These are phyloP conservation scores for Notothenia coriiceps DNA, from an alignment of 2,113 vertebrate genomes.

Conservation along the genomic window DNA sequence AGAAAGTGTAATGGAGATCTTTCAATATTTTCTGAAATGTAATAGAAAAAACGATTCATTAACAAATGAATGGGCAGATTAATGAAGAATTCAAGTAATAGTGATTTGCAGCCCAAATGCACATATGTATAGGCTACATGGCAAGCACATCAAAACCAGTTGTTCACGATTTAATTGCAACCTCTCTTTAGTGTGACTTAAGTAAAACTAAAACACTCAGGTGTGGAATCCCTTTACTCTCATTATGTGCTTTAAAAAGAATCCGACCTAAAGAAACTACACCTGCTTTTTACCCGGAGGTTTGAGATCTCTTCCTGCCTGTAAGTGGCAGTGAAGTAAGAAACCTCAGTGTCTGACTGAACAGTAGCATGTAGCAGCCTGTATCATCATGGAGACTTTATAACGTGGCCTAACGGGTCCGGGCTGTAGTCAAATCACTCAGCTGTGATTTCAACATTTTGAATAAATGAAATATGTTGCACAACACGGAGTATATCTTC, in stretches of 20 bases:
- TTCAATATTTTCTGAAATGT: no score
- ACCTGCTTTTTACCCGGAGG: not conserved
- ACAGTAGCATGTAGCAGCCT: not conserved
- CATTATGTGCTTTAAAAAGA: not conserved
- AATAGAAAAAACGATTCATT: no score
- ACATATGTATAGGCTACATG: no score
- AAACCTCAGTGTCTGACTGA: not conserved
- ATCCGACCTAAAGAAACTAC: no score
- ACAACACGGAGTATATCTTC: not conserved
- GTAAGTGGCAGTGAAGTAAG: not conserved
- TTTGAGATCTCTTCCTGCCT: not conserved
- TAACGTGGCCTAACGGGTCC: conserved; percentile 27
- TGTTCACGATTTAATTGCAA: not conserved
- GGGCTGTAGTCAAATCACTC: not conserved
- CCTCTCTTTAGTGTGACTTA: not conserved
- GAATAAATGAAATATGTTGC: not conserved
- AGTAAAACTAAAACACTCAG: not conserved
- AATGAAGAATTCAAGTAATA: no score
- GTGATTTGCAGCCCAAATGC: no score
- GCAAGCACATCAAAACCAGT: no score
- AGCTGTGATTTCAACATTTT: not conserved
- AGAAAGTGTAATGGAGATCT: no score
- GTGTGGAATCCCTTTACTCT: not conserved
- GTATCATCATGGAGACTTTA: not conserved
- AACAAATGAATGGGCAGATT: no score